Base-by-base conservation (phyloP, 2,888 invertebrate species). In the Archaeoteleia sp. region DNA sequence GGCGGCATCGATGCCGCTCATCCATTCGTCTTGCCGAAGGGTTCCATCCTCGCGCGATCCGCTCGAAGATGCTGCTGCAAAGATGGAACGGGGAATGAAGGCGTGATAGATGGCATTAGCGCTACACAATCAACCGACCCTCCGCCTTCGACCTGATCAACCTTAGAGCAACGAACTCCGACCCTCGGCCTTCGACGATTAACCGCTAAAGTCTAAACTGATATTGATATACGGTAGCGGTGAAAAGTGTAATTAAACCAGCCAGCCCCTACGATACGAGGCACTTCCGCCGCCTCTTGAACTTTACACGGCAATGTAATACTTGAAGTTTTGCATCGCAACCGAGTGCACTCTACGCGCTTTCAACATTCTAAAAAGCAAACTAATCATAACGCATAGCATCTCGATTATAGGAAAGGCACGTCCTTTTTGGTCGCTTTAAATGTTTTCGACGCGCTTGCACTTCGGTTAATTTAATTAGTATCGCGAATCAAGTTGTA, bases 91-190 rank as follows among this genome's bases (percentile, higher is more conserved):
- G 73, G 74, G 73, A 76, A 79, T 76, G 76, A 78, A 77, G 75
- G 72, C 76, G 76, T 79, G 80, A 81, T 81, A 79, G 78, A 81
- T 80, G 73, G 77, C 75, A 77, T 74, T 76, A 75, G 74, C 77
- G 77, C 76, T 77, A 71, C 75, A 75, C 76, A 75, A 79, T 78
- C 76, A 77, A 74, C 70, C 74, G 61, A 72, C 60, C 67, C 62
- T 57, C 54, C 60, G 57, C 57, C 63, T 51, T 45, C 53, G 48
- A 67, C 63, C 49, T 46, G 60, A 67, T 63, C 58, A 40, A 34
- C 67, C 60, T 65, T 62, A 37, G 67, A 70, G 61, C 72, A 71
- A 74, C 65, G 40, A 73, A 70, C 70, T 69, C 65, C 57, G 35
- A 53, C 54, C 57, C 68, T 54, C 67, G 49, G 34, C 34, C 51